phyloP scores from a whole-genome alignment of 1,140 invertebrate genomes.

The Tigriopus japonicus region DNA sequence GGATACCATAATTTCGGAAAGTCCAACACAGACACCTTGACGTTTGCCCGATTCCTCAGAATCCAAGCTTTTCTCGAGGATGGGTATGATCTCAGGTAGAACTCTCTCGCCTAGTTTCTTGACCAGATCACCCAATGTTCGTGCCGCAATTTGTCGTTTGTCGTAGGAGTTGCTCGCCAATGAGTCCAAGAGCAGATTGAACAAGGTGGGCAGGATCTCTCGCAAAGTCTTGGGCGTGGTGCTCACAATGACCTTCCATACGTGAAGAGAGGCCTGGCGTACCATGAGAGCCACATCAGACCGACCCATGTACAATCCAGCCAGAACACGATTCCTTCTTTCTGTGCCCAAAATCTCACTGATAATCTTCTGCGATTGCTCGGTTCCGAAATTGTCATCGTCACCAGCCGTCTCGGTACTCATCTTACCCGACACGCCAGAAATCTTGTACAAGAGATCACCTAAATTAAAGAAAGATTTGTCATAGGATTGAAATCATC shows the following conservation, averaged over 20 bases:
- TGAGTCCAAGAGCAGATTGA: slow-evolving; percentile 73
- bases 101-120: slow-evolving; percentile 93
- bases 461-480: slow-evolving; percentile 34
- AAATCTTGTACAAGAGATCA: slow-evolving; percentile 88
- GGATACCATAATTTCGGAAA: slow-evolving; percentile 93
- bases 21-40: slow-evolving; percentile 92
- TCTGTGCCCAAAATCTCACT: slow-evolving; percentile 57
- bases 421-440: slow-evolving; percentile 95
- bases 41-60: slow-evolving; percentile 77
- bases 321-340: slow-evolving; percentile 73
- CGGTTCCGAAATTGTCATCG: slow-evolving; percentile 97
- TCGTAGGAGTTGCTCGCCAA: slow-evolving; percentile 87
- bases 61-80: slow-evolving; percentile 76
- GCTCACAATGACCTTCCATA: slow-evolving; percentile 58
- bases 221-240: slow-evolving; percentile 44
- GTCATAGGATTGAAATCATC: not conserved
- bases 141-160: slow-evolving; percentile 80
- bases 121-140: slow-evolving; percentile 91
- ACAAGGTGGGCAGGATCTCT: slow-evolving; percentile 87
- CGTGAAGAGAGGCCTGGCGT: slow-evolving; percentile 85
- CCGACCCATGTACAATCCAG: slow-evolving; percentile 66
- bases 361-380: slow-evolving; percentile 56
- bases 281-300: slow-evolving; percentile 94
- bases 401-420: slow-evolving; percentile 92
- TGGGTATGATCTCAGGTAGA: slow-evolving; percentile 91